Conservation (phyloP, 2,113 vertebrate genomes). For the Chunga burmeisteri region DNA sequence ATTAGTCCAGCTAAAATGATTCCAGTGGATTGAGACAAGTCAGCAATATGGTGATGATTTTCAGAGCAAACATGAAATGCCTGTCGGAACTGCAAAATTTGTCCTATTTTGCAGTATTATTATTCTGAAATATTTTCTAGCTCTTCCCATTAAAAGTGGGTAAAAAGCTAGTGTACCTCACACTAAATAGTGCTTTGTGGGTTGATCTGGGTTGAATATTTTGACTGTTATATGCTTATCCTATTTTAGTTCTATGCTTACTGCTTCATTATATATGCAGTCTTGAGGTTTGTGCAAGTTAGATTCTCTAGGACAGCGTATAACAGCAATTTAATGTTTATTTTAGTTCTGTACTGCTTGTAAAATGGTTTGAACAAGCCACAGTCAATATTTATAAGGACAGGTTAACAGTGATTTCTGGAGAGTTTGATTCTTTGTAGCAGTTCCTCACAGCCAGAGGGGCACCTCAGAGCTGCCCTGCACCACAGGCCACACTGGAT, state of each 20-base stretch:
- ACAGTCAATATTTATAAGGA: background rate
- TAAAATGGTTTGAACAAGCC: background rate
- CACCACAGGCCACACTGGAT: background rate
- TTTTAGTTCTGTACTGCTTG: background rate
- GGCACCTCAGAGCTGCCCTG: background rate
- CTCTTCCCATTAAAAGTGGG: background rate
- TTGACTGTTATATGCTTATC: background rate
- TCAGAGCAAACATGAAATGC: background rate
- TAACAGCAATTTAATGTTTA: background rate
- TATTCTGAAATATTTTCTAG: background rate
- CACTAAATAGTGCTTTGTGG: background rate
- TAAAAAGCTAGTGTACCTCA: background rate
- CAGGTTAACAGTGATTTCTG: background rate
- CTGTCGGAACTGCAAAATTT: background rate
- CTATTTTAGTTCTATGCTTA: background rate
- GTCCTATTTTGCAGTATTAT: background rate
- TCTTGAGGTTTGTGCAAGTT: background rate
- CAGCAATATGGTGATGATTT: background rate
- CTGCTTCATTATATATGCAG: background rate
- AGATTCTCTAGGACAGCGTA: background rate
- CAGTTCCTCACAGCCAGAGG: background rate
- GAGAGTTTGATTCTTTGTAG: background rate
- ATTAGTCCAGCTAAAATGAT: background rate
- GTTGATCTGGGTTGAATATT: background rate
- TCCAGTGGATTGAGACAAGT: background rate